Base-by-base conservation (phyloP, 2,888 invertebrate species). In the Ganaspis brasiliensis region DNA sequence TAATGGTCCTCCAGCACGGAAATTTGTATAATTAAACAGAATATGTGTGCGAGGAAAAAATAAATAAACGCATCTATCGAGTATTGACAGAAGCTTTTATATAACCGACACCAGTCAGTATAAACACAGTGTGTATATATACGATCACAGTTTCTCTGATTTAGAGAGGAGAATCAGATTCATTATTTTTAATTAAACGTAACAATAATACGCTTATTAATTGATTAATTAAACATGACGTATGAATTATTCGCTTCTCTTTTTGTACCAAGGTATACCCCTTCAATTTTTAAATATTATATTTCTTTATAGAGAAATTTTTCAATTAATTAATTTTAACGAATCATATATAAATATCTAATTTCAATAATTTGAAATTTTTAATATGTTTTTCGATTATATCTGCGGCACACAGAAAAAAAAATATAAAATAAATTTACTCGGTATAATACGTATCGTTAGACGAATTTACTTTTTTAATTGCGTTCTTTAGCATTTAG, bases 111-210 rank as follows among this genome's bases (percentile, higher is more conserved):
- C 80, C 75, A 37, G 74, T 72, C 75, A 74, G 52, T 77, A 73
- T 76, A n/a, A n/a, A 79, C 78, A 37, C 75, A 76, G 59, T 52
- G 35, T 55, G 26, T 57, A 10, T 24, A 70, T 59, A 57, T 49
- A 21, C 67, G 56, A 31, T 49, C 45, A 59, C 31, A 16, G 67
- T 24, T 21, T 49, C 55, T 26, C 52, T 26, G 63, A 63, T 59
- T 24, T 45, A 61, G 26, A 49, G 67, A 61, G 45, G 67, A n/a
- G 40, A 35, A 59, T 57, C 78, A 82, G 86, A 84, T 85, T 87
- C 83, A 85, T 88, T 88, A 87, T 86, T 87, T 87, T 86, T 84
- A 86, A 88, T 88, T 84, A 86, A 86, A 85, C 84, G 81, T 84
- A 87, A 87, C 86, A 86, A 85, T 87, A 86, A 88, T 85, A 83